phyloP scores from a whole-genome alignment of 2,113 vertebrate species.

The Ictalurus punctatus region DNA sequence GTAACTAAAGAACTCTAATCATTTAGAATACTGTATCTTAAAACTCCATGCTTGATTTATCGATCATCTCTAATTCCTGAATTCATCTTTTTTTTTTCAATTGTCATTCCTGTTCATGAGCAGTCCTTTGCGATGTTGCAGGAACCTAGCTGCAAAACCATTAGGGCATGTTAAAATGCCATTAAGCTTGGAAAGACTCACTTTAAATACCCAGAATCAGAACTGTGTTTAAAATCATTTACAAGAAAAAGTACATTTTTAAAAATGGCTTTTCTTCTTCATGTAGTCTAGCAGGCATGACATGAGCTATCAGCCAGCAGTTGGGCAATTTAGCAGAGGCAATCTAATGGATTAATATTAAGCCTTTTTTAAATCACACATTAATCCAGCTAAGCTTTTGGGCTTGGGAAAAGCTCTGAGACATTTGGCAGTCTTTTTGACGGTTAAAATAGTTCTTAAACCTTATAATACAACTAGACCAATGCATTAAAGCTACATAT shows the following conservation, averaged over 20 bases:
- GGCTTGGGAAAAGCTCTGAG: conserved; percentile 44
- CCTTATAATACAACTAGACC: not conserved
- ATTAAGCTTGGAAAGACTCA: conserved; percentile 7
- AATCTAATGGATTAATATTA: conserved; percentile 56
- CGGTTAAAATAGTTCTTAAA: not conserved
- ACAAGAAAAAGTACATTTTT: conserved; percentile 37
- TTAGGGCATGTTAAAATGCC: not conserved
- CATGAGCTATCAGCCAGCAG: conserved; percentile 45
- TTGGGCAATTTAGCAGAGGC: conserved; percentile 38
- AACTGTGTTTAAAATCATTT: conserved; percentile 25
- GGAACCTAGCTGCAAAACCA: not conserved
- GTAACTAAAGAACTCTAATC: conserved; percentile 73
- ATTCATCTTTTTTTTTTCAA: not conserved
- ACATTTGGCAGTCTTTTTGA: conserved; percentile 6
- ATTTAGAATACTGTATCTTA: conserved; percentile 55
- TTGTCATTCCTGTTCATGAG: not conserved
- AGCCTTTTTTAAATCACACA: conserved; percentile 57
- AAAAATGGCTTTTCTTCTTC: conserved; percentile 20
- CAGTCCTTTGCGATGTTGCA: not conserved
- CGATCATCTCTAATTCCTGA: conserved; percentile 1
- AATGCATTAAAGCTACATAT: not conserved
- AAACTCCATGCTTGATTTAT: conserved; percentile 23
- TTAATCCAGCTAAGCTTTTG: conserved; percentile 54
- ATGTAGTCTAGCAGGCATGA: conserved; percentile 18
- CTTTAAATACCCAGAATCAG: not conserved